Evolutionary conservation across 1,140 invertebrate species (phyloP).

Genomic region (Camponotus floridanus): DNA sequence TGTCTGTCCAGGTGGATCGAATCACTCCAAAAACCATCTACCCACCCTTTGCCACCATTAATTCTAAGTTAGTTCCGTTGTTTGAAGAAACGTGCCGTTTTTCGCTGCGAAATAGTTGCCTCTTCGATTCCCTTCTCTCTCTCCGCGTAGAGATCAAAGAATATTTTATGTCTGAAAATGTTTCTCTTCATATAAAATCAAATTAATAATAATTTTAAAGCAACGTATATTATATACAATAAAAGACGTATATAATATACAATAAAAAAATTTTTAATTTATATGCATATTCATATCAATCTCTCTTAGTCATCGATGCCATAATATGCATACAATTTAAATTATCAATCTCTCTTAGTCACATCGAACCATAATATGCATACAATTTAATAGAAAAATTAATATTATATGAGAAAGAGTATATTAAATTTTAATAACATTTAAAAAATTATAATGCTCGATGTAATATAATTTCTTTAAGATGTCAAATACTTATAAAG

Average conservation of each 20-base stretch:
- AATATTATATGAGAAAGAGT: neutral
- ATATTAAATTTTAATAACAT: neutral
- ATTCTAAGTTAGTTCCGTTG: slow-evolving; percentile 75
- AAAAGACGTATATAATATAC: neutral
- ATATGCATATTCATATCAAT: neutral
- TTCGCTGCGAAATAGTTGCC: slow-evolving; percentile 25
- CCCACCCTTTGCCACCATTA: slow-evolving; percentile 71
- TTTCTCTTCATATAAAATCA: neutral
- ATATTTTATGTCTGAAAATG: slow-evolving; percentile 1
- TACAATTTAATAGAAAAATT: neutral
- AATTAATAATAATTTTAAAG: neutral
- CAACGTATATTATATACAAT: neutral
- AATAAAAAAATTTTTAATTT: neutral
- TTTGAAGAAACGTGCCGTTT: slow-evolving; percentile 65
- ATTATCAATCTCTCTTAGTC: too few species aligned
- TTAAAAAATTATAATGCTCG: neutral
- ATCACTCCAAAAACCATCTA: slow-evolving; percentile 75
- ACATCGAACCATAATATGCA: neutral
- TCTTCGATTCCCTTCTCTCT: neutral
- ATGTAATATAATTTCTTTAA: neutral
- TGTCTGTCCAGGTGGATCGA: slow-evolving; percentile 81
- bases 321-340: neutral
- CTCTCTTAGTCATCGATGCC: neutral
- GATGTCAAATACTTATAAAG: too few species aligned
- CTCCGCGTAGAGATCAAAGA: slow-evolving; percentile 23